Conservation (phyloP, 2,113 vertebrate genomes). For the Tachycineta bicolor region DNA sequence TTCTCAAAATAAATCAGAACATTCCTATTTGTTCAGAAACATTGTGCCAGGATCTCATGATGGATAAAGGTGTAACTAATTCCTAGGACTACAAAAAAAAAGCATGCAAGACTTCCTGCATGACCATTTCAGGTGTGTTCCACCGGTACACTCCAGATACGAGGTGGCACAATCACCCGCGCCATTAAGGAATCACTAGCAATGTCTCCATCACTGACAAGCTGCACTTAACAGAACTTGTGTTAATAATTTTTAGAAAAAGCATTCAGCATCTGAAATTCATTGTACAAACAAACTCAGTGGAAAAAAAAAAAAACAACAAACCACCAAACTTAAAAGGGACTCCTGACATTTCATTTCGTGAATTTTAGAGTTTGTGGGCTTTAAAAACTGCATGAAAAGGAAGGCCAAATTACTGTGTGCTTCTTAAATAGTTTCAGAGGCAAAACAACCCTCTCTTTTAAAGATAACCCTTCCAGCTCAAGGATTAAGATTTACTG, state of each 20-base stretch:
- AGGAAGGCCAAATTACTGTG: background rate
- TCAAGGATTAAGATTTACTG: background rate
- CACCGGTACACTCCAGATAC: background rate
- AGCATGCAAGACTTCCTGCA: background rate
- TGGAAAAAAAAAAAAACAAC: background rate
- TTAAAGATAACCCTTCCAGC: background rate
- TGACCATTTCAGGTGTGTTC: background rate
- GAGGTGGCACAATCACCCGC: background rate
- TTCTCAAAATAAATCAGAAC: background rate
- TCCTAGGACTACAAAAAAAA: background rate
- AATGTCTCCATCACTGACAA: background rate
- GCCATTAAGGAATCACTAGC: background rate
- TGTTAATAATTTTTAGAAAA: slow-evolving; percentile 10
- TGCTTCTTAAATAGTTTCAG: background rate
- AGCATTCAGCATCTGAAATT: background rate
- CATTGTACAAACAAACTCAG: background rate
- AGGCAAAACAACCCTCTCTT: background rate
- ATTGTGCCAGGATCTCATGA: background rate
- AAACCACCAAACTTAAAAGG: background rate
- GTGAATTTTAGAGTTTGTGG: background rate
- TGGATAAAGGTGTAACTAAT: background rate
- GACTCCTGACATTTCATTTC: background rate
- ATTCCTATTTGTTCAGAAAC: background rate
- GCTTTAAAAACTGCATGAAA: background rate
- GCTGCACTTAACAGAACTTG: background rate